Evolutionary conservation across 2,113 vertebrate species (phyloP).

Genomic region (Pseudopodoces humilis): DNA sequence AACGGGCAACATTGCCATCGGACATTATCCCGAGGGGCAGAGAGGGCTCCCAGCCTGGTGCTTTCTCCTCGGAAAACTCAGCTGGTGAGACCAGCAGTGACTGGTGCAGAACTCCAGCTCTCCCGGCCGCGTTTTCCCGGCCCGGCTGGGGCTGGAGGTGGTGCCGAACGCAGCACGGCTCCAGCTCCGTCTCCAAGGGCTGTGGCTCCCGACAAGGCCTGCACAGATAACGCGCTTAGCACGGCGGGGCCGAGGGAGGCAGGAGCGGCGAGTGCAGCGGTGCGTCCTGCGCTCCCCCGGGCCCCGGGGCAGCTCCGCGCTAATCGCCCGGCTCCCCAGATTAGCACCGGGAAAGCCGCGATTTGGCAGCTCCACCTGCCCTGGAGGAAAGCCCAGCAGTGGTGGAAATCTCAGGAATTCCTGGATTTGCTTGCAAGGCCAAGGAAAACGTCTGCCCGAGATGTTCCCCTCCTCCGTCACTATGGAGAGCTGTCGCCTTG

Average conservation of each 20-base stretch:
- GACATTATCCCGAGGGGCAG: accelerated
- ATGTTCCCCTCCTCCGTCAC: background rate
- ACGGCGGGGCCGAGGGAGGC: background rate
- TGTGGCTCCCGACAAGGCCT: background rate
- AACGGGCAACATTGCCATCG: background rate
- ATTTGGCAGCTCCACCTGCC: background rate
- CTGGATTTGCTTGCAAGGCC: background rate
- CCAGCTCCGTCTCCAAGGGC: background rate
- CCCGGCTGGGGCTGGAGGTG: background rate
- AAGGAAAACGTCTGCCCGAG: background rate
- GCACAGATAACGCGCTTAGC: background rate
- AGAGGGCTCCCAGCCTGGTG: background rate
- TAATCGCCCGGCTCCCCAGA: background rate
- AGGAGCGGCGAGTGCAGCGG: background rate
- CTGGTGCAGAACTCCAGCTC: accelerated
- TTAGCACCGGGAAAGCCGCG: background rate
- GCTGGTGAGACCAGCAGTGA: accelerated
- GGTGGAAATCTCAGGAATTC: slow-evolving; percentile 5
- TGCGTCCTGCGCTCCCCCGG: background rate
- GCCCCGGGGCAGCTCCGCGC: background rate
- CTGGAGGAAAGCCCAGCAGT: background rate
- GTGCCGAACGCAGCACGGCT: accelerated
- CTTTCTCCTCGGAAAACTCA: background rate
- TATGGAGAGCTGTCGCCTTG: background rate
- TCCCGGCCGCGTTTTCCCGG: accelerated